Evolutionary conservation across 2,888 invertebrate genomes (phyloP).

Genomic region (Nomada hirtipes): DNA sequence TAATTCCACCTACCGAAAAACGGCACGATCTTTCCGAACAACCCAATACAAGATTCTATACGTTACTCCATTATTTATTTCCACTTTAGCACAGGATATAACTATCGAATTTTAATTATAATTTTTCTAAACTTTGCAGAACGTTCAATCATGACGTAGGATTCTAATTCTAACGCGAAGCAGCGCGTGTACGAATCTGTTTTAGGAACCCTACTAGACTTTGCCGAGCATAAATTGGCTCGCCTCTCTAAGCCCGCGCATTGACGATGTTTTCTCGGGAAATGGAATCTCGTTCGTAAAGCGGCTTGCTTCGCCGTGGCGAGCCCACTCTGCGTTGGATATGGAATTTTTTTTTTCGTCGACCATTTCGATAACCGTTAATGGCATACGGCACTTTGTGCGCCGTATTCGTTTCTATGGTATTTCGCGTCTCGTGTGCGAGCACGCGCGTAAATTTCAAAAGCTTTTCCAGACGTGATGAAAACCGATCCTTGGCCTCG

Average conservation of each 20-base stretch:
- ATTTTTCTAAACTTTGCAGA: no score
- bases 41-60: no score
- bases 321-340: constrained; percentile 46
- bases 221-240: constrained; percentile 55
- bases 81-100: no score
- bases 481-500: constrained; percentile 22
- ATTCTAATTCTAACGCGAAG: constrained; percentile 42
- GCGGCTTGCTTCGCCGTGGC: constrained; percentile 40
- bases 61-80: no score
- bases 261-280: constrained; percentile 62
- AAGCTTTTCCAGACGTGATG: constrained; percentile 17
- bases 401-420: constrained; percentile 45
- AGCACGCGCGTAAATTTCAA: constrained; percentile 21
- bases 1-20: no score
- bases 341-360: constrained; percentile 61
- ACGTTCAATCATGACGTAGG: constrained; percentile 23
- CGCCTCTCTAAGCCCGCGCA: constrained; percentile 38
- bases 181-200: constrained; percentile 33
- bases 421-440: constrained; percentile 5
- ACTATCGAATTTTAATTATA: no score
- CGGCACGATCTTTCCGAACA: no score
- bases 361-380: constrained; percentile 64
- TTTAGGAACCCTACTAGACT: constrained; percentile 27
- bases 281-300: constrained; percentile 68
- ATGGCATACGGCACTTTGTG: constrained; percentile 43